Percentiles rank a stretch among this genome's conserved stretches.
Evolutionary conservation across 1,140 invertebrate species (phyloP).

Genomic region (Polypedilum pembai): DNA sequence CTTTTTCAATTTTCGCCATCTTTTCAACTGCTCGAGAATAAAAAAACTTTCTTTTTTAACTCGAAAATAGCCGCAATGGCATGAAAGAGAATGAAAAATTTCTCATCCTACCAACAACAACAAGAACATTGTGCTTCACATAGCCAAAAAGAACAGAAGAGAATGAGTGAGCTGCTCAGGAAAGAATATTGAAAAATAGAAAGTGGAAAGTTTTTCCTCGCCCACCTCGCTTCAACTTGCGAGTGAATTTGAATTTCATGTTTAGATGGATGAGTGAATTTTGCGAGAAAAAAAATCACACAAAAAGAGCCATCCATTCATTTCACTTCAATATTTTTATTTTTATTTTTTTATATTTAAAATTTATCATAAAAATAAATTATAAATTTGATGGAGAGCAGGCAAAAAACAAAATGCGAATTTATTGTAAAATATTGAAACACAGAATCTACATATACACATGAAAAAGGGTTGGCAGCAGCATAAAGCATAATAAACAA

Average conservation of each 20-base stretch:
- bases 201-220: too few species aligned
- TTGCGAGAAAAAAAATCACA: too few species aligned
- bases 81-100: neutral
- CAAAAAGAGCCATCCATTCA: too few species aligned
- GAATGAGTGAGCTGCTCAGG: too few species aligned
- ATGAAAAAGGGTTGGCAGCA: neutral
- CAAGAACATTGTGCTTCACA: too few species aligned
- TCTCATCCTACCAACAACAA: neutral
- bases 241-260: too few species aligned
- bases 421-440: neutral
- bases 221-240: too few species aligned
- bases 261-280: too few species aligned
- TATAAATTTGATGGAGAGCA: neutral
- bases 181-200: too few species aligned
- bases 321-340: too few species aligned
- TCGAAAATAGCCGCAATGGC: neutral
- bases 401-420: neutral
- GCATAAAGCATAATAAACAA: neutral
- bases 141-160: too few species aligned
- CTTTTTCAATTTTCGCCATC: constrained; percentile 17
- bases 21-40: neutral
- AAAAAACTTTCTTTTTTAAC: constrained; percentile 6
- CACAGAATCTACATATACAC: neutral
- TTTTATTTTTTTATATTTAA: neutral
- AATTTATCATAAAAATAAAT: constrained; percentile 15